phyloP scores from a whole-genome alignment of 2,113 vertebrate species.

The Pristiophorus japonicus region DNA sequence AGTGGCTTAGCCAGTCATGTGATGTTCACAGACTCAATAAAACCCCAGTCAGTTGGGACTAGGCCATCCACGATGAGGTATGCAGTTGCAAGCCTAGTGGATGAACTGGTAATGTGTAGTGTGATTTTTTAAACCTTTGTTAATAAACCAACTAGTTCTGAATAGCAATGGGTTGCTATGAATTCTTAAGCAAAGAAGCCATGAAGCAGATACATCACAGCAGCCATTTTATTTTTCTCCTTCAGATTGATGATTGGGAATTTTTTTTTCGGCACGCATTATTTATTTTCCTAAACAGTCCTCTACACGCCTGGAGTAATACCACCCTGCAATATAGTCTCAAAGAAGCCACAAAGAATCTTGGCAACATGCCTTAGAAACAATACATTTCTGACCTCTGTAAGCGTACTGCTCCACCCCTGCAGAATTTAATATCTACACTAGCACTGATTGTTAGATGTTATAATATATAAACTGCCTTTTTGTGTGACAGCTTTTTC shows the following conservation, averaged over 20 bases:
- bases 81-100: no score
- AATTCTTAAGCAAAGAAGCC: no score
- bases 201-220: no score
- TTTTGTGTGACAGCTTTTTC: neutral
- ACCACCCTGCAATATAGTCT: neutral
- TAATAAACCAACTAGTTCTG: no score
- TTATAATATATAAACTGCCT: neutral
- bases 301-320: neutral
- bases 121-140: no score
- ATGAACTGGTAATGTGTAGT: no score
- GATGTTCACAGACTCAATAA: no score
- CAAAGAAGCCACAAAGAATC: neutral
- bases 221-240: neutral
- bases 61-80: no score
- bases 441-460: neutral
- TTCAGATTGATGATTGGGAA: neutral
- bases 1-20: no score
- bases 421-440: neutral
- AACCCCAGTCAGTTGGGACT: no score
- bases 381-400: neutral
- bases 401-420: neutral
- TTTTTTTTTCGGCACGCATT: neutral
- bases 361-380: neutral
- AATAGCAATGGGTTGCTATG: no score
- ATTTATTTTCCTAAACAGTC: neutral